Evolutionary conservation across 2,797 vertebrate genomes (phyloP).

Genomic region (Hippoglossus hippoglossus): DNA sequence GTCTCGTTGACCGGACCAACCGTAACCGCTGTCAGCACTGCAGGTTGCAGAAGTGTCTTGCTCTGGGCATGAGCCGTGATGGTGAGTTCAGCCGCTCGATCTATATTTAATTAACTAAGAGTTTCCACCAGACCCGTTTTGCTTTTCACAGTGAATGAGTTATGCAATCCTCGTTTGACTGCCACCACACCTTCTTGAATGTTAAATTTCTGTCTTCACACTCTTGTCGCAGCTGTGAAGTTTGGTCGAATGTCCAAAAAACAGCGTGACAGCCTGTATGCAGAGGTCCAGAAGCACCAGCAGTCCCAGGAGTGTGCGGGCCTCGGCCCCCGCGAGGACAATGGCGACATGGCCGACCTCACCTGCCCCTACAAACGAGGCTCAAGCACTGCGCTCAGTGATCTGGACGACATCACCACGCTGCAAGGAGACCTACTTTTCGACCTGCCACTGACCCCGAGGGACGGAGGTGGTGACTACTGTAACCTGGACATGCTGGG

Average conservation of each 20-base stretch:
- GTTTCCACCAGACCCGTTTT: conserved; percentile 33
- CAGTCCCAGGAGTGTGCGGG: conserved; percentile 85
- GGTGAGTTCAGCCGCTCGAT: conserved; percentile 81
- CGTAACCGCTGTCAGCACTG: conserved; percentile 96
- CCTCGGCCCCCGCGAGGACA: conserved; percentile 59
- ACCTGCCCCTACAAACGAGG: conserved; percentile 86
- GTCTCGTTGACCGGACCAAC: conserved; percentile 94
- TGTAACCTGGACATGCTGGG: conserved; percentile 88
- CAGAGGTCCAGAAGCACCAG: conserved; percentile 94
- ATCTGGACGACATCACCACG: conserved; percentile 88
- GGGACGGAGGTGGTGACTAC: conserved; percentile 84
- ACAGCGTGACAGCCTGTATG: conserved; percentile 92
- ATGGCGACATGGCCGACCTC: conserved; percentile 63
- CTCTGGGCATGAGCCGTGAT: conserved; percentile 93
- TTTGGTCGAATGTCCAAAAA: conserved; percentile 96
- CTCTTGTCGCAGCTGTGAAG: conserved; percentile 86
- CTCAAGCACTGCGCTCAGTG: conserved; percentile 86
- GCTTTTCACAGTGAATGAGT: conserved; percentile 5
- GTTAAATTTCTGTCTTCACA: not conserved
- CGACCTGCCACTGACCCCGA: conserved; percentile 90
- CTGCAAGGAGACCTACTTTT: conserved; percentile 90
- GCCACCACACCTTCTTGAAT: conserved; percentile 5
- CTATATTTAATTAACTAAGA: conserved; percentile 48
- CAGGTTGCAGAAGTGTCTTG: conserved; percentile 93
- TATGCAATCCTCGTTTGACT: not conserved